These are phyloP conservation scores for Saguinus midas DNA, from an alignment of 2,113 vertebrate species.

Conservation along the genomic window DNA sequence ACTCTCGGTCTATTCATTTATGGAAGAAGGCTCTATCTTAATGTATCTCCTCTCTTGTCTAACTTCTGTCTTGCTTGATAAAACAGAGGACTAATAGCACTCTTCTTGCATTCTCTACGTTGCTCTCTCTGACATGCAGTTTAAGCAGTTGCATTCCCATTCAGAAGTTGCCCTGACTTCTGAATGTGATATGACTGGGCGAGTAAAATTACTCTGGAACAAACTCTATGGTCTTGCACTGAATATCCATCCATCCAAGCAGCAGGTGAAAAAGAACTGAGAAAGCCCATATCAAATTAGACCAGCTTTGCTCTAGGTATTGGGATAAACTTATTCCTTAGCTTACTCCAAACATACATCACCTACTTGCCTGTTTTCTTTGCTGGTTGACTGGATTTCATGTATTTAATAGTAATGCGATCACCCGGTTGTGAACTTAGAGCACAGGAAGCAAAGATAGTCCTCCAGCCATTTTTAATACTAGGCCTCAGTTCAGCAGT, in stretches of 20 bases:
- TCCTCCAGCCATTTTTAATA: slow-evolving; percentile 1
- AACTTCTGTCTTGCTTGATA: background rate
- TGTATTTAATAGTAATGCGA: background rate
- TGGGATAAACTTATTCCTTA: background rate
- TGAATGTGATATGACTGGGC: background rate
- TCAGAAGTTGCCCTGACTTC: background rate
- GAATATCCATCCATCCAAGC: background rate
- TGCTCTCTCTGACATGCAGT: background rate
- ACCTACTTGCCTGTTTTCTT: background rate
- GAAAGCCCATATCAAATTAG: background rate
- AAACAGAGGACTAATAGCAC: background rate
- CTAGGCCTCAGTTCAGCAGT: background rate
- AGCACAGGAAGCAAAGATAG: background rate
- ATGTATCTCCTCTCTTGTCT: background rate
- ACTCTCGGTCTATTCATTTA: background rate
- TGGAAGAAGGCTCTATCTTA: background rate
- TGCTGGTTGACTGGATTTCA: background rate
- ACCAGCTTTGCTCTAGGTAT: background rate
- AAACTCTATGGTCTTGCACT: background rate
- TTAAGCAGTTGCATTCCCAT: background rate
- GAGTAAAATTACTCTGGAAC: background rate
- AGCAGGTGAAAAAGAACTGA: background rate
- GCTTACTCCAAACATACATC: background rate
- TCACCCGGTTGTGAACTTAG: background rate
- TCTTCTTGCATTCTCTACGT: background rate